Evolutionary conservation across 2,797 vertebrate species (phyloP), one percentile per base, ranked within the genome.

Genomic region (Neopelma chrysocephalum): DNA sequence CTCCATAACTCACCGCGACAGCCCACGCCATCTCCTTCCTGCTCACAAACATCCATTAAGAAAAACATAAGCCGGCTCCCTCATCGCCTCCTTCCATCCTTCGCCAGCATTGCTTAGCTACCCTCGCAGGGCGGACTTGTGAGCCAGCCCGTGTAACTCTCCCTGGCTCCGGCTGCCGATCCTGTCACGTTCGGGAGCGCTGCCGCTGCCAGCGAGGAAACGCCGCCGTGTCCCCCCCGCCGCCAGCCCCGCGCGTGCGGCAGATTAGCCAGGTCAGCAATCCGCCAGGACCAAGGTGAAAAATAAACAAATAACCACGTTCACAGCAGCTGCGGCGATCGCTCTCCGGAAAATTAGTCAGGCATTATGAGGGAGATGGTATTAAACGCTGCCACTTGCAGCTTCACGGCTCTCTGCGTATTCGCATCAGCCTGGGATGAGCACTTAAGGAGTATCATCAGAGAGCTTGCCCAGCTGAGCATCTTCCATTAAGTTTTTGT

Each of bases 401-500:
- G 97, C 97, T 97, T 97, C 97, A 97, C 70, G 87, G 95, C 96
- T 97, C 97, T 96, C 96, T 92, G 96, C 89, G 22, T 96, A 92
- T 92, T 90, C 45, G 16, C 85, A 78, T 96, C 92, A 94, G 97
- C 97, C 96, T 73, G 88, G 91, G 87, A 90, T 90, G 89, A 95
- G 96, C 97, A 97, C 98, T 98, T 97, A 97, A 96, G 97, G 82
- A 95, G 84, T 94, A 97, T 97, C 96, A 94, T 80, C 88, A 45
- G 94, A 97, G 82, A 96, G 96, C 95, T 58, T 64, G 87, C 93
- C 96, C 97, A 96, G 96, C 96, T 92, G 97, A 98, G 96, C 90
- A 73, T 95, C 97, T 97, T 97, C 97, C 97, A 98, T 98, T 98
- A 98, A 96, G 97, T 97, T 97, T 98, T 83, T 89, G 90, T 97